These are phyloP conservation scores for Metellina segmentata DNA, from an alignment of 2,888 invertebrate species.

Conservation along the genomic window DNA sequence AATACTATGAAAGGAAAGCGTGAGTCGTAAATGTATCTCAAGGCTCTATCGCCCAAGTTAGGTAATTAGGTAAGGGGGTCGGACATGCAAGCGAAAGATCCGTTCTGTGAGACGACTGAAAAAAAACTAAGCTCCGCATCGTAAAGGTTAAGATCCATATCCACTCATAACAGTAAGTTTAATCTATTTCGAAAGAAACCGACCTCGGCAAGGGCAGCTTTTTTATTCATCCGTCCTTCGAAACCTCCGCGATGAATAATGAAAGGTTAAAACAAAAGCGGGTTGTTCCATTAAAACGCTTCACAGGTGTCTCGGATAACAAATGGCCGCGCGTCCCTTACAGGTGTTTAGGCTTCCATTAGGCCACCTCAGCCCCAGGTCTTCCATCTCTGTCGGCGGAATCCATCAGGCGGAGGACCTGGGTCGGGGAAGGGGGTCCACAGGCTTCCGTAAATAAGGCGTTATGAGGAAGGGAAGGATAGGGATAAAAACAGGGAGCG, in stretches of 20 bases:
- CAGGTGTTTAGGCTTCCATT: constrained; percentile 1
- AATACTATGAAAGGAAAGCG: no score
- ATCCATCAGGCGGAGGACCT: no score
- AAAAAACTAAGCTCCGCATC: no score
- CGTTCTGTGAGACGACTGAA: no score
- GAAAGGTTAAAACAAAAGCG: neutral
- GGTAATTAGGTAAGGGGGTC: no score
- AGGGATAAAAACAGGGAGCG: neutral
- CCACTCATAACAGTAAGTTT: no score
- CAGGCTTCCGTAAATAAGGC: neutral
- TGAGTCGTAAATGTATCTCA: no score
- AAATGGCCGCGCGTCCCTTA: neutral
- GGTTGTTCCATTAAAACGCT: neutral
- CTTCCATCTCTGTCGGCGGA: neutral
- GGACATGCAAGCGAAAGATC: no score
- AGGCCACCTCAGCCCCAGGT: neutral
- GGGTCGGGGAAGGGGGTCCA: neutral
- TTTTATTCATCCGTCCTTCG: neutral
- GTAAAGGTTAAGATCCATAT: no score
- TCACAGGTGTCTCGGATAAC: neutral
- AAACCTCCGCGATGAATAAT: neutral
- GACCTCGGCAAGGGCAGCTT: no score
- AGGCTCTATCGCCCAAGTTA: no score
- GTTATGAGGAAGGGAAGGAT: neutral
- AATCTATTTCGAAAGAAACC: no score